These are phyloP conservation scores for Paramormyrops hopkinsi DNA, from an alignment of 2,797 vertebrate species.

Conservation along the genomic window DNA sequence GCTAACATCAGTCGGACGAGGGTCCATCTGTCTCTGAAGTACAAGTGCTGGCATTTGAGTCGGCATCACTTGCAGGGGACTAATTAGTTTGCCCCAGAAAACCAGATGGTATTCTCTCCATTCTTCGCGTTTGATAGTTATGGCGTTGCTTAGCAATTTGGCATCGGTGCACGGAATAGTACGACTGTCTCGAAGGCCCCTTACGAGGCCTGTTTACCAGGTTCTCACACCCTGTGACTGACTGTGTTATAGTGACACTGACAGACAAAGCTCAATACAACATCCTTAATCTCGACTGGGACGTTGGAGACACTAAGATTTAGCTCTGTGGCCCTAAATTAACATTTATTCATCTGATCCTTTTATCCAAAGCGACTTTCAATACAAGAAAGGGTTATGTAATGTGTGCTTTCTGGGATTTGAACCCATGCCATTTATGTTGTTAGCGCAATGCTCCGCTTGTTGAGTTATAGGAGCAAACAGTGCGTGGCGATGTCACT, in stretches of 20 bases:
- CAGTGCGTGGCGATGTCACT: not conserved
- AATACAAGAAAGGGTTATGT: not conserved
- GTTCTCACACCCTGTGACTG: not conserved
- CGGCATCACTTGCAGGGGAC: not conserved
- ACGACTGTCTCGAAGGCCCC: not conserved
- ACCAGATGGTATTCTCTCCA: constrained; percentile 21
- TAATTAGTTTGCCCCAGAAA: constrained; percentile 23
- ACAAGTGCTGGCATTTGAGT: not conserved
- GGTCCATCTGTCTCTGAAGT: not conserved
- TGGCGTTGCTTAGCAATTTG: not conserved
- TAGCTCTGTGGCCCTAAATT: not conserved
- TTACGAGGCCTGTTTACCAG: not conserved
- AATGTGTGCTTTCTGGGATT: not conserved
- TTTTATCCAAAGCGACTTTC: not conserved
- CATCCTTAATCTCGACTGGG: not conserved
- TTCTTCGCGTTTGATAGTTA: not conserved
- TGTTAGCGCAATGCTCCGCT: not conserved
- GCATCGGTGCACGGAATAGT: not conserved
- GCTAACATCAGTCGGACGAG: not conserved
- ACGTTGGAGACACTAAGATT: not conserved
- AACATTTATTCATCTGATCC: not conserved
- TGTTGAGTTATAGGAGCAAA: not conserved
- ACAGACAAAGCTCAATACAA: not conserved
- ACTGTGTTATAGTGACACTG: not conserved
- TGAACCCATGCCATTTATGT: not conserved